Percentiles rank a stretch among this genome's conserved stretches.
phyloP scores from a whole-genome alignment of 2,797 vertebrate species.

The Monodelphis domestica region DNA sequence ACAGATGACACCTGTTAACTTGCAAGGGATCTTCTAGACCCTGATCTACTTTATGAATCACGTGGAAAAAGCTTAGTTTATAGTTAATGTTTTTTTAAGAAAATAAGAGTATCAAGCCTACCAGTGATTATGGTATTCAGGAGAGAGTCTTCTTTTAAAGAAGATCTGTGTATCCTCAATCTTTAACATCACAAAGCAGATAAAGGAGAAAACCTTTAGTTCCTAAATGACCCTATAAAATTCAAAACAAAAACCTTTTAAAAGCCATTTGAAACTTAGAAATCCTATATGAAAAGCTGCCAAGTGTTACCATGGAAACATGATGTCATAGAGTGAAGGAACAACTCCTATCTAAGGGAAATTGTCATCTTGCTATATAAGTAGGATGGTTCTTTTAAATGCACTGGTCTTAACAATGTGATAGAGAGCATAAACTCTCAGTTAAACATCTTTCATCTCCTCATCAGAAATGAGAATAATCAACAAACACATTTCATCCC shows the following conservation, averaged over 20 bases:
- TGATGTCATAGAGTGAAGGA: slow-evolving; percentile 58
- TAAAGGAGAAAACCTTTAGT: slow-evolving; percentile 59
- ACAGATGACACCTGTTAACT: slow-evolving; percentile 75
- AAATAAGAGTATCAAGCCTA: slow-evolving; percentile 22
- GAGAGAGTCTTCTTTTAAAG: background rate
- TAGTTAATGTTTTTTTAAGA: slow-evolving; percentile 35
- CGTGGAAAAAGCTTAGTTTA: slow-evolving; percentile 45
- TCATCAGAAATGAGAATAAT: slow-evolving; percentile 33
- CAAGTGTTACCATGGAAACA: slow-evolving; percentile 71
- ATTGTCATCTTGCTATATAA: slow-evolving; percentile 1
- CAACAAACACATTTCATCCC: background rate
- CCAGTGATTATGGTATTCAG: background rate
- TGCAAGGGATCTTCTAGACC: slow-evolving; percentile 27
- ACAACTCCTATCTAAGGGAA: slow-evolving; percentile 59
- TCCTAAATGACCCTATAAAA: slow-evolving; percentile 72
- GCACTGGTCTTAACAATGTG: background rate
- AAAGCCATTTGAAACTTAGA: slow-evolving; percentile 69
- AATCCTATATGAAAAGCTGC: slow-evolving; percentile 62
- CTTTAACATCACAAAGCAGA: slow-evolving; percentile 31
- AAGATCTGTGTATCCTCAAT: slow-evolving; percentile 20
- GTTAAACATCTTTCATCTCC: slow-evolving; percentile 59
- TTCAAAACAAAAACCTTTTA: slow-evolving; percentile 70
- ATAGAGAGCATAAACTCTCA: slow-evolving; percentile 33
- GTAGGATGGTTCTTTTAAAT: slow-evolving; percentile 67
- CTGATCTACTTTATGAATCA: slow-evolving; percentile 57